Percentiles rank a stretch among this genome's conserved stretches.
Evolutionary conservation across 2,888 invertebrate species (phyloP).

Genomic region (Selenia dentaria): DNA sequence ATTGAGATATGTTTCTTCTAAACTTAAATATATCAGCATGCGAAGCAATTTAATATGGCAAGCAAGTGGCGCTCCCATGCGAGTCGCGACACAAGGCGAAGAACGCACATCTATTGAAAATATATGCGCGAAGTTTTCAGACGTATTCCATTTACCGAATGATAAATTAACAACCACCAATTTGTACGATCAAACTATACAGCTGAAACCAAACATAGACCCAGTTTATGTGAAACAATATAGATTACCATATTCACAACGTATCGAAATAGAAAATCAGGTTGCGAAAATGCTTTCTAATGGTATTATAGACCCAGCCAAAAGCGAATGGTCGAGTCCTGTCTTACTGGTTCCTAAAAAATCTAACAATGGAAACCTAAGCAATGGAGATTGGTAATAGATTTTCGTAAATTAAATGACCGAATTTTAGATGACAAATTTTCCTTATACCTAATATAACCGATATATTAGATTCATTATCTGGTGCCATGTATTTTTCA

Average conservation of each 20-base stretch:
- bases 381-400: constrained; percentile 32
- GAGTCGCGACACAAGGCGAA: constrained; percentile 14
- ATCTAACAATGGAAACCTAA: constrained; percentile 16
- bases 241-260: constrained; percentile 26
- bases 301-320: constrained; percentile 23
- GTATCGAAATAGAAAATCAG: constrained; percentile 27
- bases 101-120: constrained; percentile 21
- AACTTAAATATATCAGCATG: too few species aligned
- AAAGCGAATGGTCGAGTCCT: constrained; percentile 32
- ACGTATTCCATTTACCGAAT: constrained; percentile 29
- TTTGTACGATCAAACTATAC: constrained; percentile 24
- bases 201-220: constrained; percentile 16
- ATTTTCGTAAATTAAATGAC: constrained; percentile 29
- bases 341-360: constrained; percentile 35
- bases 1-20: too few species aligned
- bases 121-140: constrained; percentile 30
- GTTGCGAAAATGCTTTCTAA: constrained; percentile 25
- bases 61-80: too few species aligned
- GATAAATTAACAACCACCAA: constrained; percentile 27
- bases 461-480: constrained; percentile 29
- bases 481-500: constrained; percentile 23
- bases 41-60: too few species aligned
- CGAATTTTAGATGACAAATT: constrained; percentile 25
- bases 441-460: constrained; percentile 24
- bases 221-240: constrained; percentile 30